A percentile compares a stretch with the other conserved stretches of the same genome.
phyloP scores from a whole-genome alignment of 2,888 invertebrate genomes.

The Scaptomyza parva region DNA sequence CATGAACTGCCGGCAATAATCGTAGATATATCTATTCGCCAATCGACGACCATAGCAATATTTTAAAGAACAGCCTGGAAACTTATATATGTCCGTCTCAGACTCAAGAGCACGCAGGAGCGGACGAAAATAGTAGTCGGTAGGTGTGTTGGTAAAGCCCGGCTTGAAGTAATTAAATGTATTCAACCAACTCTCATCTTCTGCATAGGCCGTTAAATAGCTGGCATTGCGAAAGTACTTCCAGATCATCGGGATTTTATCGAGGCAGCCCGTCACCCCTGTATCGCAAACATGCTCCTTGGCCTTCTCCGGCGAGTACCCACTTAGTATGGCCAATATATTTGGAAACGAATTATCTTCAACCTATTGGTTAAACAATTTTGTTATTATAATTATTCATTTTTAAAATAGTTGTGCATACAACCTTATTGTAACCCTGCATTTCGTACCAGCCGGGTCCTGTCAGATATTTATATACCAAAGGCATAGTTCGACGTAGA shows the following conservation, averaged over 20 bases:
- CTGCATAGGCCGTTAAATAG: conserved; percentile 91
- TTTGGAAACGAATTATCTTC: conserved; percentile 96
- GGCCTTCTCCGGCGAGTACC: conserved; percentile 86
- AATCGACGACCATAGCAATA: conserved; percentile 87
- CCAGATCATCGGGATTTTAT: conserved; percentile 91
- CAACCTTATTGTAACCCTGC: conserved; percentile 89
- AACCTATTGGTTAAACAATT: conserved; percentile 85
- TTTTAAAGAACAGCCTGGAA: conserved; percentile 72
- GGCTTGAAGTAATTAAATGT: conserved; percentile 88
- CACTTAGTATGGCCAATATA: conserved; percentile 91
- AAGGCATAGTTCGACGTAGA: conserved; percentile 90
- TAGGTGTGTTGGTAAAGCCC: conserved; percentile 89
- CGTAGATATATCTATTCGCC: conserved; percentile 88
- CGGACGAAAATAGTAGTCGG: conserved; percentile 91
- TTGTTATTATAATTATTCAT: not conserved
- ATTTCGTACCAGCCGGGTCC: conserved; percentile 88
- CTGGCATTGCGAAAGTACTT: conserved; percentile 88
- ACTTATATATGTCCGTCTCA: conserved; percentile 80
- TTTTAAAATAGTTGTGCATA: no score
- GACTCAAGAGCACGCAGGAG: conserved; percentile 88
- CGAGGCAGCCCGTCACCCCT: conserved; percentile 86
- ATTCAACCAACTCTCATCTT: conserved; percentile 87
- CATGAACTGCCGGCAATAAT: conserved; percentile 88
- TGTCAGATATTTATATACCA: conserved; percentile 88
- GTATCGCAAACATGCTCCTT: conserved; percentile 85